A percentile compares a stretch with the other conserved stretches of the same genome.
phyloP scores from a whole-genome alignment of 2,113 vertebrate genomes.

The Anhinga anhinga region DNA sequence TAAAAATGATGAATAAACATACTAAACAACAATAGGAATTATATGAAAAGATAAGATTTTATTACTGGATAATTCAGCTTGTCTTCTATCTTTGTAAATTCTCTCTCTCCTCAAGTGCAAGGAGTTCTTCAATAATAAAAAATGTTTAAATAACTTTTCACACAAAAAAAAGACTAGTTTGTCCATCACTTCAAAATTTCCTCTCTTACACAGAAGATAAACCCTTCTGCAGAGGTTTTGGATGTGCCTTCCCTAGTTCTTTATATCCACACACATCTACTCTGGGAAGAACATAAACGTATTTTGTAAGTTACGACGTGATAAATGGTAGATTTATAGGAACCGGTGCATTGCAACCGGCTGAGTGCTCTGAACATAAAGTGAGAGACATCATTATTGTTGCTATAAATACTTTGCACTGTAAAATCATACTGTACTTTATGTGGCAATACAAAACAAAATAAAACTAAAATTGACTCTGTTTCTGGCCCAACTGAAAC shows the following conservation, averaged over 20 bases:
- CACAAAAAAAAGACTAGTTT: neutral
- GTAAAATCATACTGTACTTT: constrained; percentile 4
- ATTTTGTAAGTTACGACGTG: neutral
- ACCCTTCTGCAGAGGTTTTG: neutral
- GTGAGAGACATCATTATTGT: neutral
- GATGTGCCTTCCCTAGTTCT: neutral
- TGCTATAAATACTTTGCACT: constrained; percentile 4
- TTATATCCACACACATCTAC: neutral
- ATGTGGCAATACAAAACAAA: neutral
- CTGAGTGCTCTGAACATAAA: neutral
- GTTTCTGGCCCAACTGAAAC: neutral
- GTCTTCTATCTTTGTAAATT: neutral
- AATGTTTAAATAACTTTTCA: neutral
- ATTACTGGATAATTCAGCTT: neutral
- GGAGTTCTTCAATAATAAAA: neutral
- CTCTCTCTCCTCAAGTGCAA: neutral
- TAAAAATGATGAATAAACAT: neutral
- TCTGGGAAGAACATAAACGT: neutral
- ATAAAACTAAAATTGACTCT: neutral
- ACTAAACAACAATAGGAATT: neutral
- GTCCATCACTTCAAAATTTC: neutral
- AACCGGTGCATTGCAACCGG: neutral
- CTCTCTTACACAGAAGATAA: neutral
- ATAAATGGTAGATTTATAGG: neutral
- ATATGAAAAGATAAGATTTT: neutral